A percentile compares a stretch with the other conserved stretches of the same genome.
Conservation (phyloP, 1,140 invertebrate species). For the Cyclargus thomasi region DNA sequence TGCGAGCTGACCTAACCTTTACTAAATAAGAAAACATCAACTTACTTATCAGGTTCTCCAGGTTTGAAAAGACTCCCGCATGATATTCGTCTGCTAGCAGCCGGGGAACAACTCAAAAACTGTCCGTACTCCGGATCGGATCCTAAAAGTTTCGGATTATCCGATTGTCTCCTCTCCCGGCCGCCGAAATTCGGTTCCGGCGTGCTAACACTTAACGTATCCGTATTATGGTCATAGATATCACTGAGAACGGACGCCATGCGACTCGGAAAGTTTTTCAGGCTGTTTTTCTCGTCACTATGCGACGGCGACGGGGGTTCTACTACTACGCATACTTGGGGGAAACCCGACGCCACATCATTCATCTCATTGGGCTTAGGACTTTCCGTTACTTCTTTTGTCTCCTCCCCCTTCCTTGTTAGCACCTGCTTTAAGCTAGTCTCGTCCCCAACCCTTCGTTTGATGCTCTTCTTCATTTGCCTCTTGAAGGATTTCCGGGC, state of each 20-base stretch:
- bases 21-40: conserved; percentile 22
- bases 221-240: conserved; percentile 61
- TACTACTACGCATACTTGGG: conserved; percentile 81
- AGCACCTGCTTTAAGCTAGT: conserved; percentile 49
- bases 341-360: conserved; percentile 54
- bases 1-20: too few species aligned
- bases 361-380: conserved; percentile 18
- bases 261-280: conserved; percentile 52
- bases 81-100: conserved; percentile 85
- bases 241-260: conserved; percentile 68
- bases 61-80: conserved; percentile 85
- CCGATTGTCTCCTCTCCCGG: conserved; percentile 69
- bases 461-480: conserved; percentile 63
- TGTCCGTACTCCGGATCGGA: conserved; percentile 77
- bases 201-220: conserved; percentile 62
- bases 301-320: conserved; percentile 81
- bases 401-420: conserved; percentile 49
- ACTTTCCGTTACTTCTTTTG: conserved; percentile 29
- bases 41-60: conserved; percentile 77
- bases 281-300: conserved; percentile 70
- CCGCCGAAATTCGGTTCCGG: conserved; percentile 57
- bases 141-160: conserved; percentile 77
- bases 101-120: conserved; percentile 80
- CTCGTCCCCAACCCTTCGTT: conserved; percentile 52
- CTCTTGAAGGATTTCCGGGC: conserved; percentile 83